Conservation (phyloP, 2,797 vertebrate species). For the Coreius guichenoti region DNA sequence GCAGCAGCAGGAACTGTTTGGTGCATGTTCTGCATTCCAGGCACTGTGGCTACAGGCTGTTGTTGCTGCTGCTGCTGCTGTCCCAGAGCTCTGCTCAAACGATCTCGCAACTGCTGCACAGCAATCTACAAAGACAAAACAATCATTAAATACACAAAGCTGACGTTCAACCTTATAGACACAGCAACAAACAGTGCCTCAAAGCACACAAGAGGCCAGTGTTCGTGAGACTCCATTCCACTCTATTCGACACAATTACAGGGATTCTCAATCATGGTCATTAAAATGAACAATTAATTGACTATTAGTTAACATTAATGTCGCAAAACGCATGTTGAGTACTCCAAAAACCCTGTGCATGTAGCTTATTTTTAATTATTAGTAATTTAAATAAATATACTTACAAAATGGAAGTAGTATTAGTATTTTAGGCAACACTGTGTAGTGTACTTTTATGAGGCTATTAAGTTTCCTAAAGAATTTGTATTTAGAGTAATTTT, state of each 20-base stretch:
- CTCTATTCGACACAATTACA: background rate
- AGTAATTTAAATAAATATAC: no score
- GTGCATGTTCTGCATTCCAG: slow-evolving; percentile 50
- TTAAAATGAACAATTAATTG: background rate
- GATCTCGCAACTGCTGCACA: slow-evolving; percentile 86
- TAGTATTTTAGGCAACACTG: no score
- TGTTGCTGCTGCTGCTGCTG: slow-evolving; percentile 66
- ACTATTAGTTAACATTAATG: background rate
- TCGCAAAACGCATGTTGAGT: no score
- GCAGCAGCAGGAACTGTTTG: slow-evolving; percentile 62
- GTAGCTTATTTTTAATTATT: no score
- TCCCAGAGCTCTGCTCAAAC: slow-evolving; percentile 87
- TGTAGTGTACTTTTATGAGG: no score
- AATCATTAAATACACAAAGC: background rate
- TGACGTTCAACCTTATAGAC: background rate
- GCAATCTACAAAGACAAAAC: slow-evolving; percentile 71
- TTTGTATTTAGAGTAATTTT: no score
- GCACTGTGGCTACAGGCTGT: slow-evolving; percentile 62
- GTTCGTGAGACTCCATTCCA: background rate
- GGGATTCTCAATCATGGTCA: background rate
- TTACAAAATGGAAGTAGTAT: no score
- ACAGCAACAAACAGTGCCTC: background rate
- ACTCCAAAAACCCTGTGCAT: no score
- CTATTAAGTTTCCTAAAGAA: no score
- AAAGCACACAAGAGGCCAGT: background rate